Conservation (phyloP, 2,113 vertebrate genomes). For the Cephalopterus ornatus region DNA sequence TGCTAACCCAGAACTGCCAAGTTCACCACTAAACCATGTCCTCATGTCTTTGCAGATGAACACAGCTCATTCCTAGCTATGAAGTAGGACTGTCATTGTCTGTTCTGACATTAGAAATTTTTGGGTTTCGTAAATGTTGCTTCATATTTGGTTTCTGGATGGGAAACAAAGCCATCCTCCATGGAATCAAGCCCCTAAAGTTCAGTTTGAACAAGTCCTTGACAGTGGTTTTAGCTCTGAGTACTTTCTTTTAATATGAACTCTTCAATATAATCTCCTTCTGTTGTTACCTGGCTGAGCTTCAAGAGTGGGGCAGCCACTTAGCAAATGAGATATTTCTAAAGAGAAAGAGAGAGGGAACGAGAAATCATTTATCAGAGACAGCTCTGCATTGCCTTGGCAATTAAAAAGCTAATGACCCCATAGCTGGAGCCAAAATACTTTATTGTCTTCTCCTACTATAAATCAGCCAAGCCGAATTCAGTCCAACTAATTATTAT, state of each 20-base stretch:
- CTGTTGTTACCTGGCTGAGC: slow-evolving; percentile 15
- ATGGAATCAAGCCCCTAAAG: not conserved
- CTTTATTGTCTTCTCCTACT: not conserved
- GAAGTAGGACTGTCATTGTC: not conserved
- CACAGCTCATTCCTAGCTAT: not conserved
- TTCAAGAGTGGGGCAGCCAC: slow-evolving; percentile 18
- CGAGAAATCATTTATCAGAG: slow-evolving; percentile 32
- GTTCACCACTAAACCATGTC: not conserved
- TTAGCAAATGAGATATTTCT: slow-evolving; percentile 49
- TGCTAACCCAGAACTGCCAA: not conserved
- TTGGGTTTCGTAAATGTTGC: not conserved
- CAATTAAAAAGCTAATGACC: slow-evolving; percentile 44
- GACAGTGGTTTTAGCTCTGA: not conserved
- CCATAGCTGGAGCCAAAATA: slow-evolving; percentile 14
- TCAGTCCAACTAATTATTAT: not conserved
- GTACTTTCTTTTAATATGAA: not conserved
- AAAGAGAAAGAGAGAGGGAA: not conserved
- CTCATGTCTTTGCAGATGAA: not conserved
- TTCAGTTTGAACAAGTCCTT: not conserved
- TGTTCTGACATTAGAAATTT: not conserved
- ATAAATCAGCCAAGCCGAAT: slow-evolving; percentile 15
- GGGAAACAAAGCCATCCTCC: not conserved
- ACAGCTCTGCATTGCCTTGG: slow-evolving; percentile 23
- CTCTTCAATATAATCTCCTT: not conserved
- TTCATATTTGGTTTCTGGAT: not conserved